Base-by-base conservation (phyloP, 2,888 invertebrate genomes). In the Acrocyrtus sp. region DNA sequence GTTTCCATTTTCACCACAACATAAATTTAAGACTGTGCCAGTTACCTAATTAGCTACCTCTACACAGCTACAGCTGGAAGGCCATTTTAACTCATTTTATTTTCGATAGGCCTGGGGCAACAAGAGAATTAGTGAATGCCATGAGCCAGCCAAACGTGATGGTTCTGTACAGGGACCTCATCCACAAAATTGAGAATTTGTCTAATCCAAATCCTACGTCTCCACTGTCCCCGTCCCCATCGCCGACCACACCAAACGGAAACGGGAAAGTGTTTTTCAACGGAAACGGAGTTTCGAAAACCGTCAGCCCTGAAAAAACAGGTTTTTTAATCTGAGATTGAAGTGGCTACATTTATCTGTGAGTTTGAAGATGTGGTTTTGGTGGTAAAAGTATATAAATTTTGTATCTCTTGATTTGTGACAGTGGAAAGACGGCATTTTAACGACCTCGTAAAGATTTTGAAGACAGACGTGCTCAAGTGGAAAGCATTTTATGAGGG, bases 351-450 rank as follows among this genome's bases (percentile, higher is more conserved):
- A n/a, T n/a, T n/a, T n/a, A n/a, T n/a, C n/a, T n/a, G n/a, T n/a
- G n/a, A n/a, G n/a, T n/a, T n/a, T n/a, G n/a, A n/a, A n/a, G n/a
- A n/a, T n/a, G n/a, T n/a, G n/a, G n/a, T n/a, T n/a, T n/a, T n/a
- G n/a, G n/a, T n/a, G n/a, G n/a, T n/a, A n/a, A n/a, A n/a, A n/a
- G n/a, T n/a, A n/a, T n/a, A n/a, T n/a, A n/a, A n/a, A n/a, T n/a
- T n/a, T n/a, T n/a, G n/a, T n/a, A n/a, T n/a, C n/a, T n/a, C n/a
- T 26, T 48, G 21, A 21, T 54, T 50, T 19, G 15, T 56, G 56
- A 6, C 26, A 78, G 78, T 78, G 53, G 78, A 78, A 54, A 74
- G 75, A 65, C 54, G 78, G 15, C 78, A 78, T 50, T 78, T 78
- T 50, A 78, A 78, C 56, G 75, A 76, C 53, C 62, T 78, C 1